A percentile compares a stretch with the other conserved stretches of the same genome.
phyloP scores from a whole-genome alignment of 2,797 vertebrate species.

The Epinephelus malabaricus region DNA sequence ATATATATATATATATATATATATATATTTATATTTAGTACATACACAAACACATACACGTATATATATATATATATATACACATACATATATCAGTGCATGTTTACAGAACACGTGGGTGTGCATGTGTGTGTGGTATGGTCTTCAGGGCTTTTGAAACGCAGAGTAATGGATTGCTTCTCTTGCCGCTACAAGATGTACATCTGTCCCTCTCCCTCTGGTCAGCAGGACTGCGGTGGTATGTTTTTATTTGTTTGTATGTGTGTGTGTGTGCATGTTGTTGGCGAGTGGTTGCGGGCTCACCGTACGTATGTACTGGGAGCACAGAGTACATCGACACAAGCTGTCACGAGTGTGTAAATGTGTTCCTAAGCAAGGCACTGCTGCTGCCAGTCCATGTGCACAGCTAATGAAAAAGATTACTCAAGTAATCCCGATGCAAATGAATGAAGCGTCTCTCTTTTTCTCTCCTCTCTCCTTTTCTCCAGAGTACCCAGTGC shows the following conservation, averaged over 20 bases:
- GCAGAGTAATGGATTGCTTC: slow-evolving; percentile 82
- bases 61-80: no score
- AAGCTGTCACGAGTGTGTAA: slow-evolving; percentile 57
- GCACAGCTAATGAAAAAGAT: slow-evolving; percentile 67
- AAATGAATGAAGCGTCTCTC: slow-evolving; percentile 42
- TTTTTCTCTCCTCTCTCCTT: slow-evolving; percentile 7
- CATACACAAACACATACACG: no score
- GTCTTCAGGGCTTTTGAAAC: slow-evolving; percentile 78
- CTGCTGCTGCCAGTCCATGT: slow-evolving; percentile 61
- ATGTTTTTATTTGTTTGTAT: slow-evolving; percentile 31
- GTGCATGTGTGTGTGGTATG: slow-evolving; percentile 34
- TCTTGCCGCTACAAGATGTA: slow-evolving; percentile 77
- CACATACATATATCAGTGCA: neutral
- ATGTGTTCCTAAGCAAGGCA: slow-evolving; percentile 50
- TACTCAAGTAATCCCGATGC: slow-evolving; percentile 64
- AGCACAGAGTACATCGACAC: slow-evolving; percentile 13
- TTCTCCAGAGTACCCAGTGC: slow-evolving; percentile 63
- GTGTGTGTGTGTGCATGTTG: slow-evolving; percentile 9
- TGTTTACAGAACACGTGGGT: slow-evolving; percentile 22
- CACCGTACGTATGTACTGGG: slow-evolving; percentile 9
- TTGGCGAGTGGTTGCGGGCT: neutral
- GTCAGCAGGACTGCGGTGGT: slow-evolving; percentile 78
- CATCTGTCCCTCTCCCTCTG: slow-evolving; percentile 74
- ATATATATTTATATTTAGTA: no score
- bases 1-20: no score